A percentile compares a stretch with the other conserved stretches of the same genome.
Evolutionary conservation across 2,797 vertebrate genomes (phyloP).

Genomic region (Monodelphis domestica): DNA sequence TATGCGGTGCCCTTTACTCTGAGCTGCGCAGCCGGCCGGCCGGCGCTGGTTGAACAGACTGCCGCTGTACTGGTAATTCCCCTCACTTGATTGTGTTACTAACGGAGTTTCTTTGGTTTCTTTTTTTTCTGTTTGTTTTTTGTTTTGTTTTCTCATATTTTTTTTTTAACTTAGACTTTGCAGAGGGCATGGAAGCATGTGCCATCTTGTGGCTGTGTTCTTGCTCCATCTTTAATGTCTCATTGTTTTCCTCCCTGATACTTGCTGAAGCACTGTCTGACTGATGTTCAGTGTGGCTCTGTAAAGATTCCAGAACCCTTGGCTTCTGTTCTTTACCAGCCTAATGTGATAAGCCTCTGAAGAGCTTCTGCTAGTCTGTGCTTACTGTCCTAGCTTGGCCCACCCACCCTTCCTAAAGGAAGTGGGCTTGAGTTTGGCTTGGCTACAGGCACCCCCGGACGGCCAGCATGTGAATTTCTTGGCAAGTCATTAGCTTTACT

Average conservation of each 20-base stretch:
- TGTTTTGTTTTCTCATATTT: slow-evolving; percentile 73
- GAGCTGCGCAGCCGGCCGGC: slow-evolving; percentile 95
- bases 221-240: slow-evolving; percentile 89
- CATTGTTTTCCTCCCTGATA: slow-evolving; percentile 85
- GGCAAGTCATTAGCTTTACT: slow-evolving; percentile 79
- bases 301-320: slow-evolving; percentile 82
- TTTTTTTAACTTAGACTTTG: slow-evolving; percentile 91
- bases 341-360: slow-evolving; percentile 72
- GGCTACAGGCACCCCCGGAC: slow-evolving; percentile 82
- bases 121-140: slow-evolving; percentile 75
- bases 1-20: slow-evolving; percentile 98
- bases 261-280: slow-evolving; percentile 86
- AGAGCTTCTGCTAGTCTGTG: slow-evolving; percentile 77
- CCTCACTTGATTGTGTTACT: slow-evolving; percentile 89
- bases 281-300: slow-evolving; percentile 84
- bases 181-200: slow-evolving; percentile 99
- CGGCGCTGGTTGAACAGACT: slow-evolving; percentile 98
- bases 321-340: slow-evolving; percentile 81
- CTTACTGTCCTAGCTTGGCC: slow-evolving; percentile 81
- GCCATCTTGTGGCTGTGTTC: slow-evolving; percentile 91
- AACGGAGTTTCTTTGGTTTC: slow-evolving; percentile 84
- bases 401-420: slow-evolving; percentile 79
- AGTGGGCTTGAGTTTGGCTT: slow-evolving; percentile 80
- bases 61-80: slow-evolving; percentile 99
- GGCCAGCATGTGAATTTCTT: slow-evolving; percentile 82